These are phyloP conservation scores for Metacarcinus magister DNA, from an alignment of 2,888 invertebrate genomes.

Conservation along the genomic window DNA sequence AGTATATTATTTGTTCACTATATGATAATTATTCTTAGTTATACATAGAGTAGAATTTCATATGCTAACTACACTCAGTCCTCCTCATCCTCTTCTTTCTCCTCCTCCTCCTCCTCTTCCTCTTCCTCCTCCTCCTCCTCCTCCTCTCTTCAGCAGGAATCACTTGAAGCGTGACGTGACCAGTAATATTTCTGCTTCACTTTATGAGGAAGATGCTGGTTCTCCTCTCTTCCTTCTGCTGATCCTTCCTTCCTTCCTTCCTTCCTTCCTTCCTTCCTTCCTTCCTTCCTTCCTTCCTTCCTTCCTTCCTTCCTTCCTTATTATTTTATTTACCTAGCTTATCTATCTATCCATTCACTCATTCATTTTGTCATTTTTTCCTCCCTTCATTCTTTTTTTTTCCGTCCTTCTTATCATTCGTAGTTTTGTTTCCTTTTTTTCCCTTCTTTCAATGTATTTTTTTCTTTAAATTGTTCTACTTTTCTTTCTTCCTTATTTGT, in stretches of 20 bases:
- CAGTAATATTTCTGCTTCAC: slow-evolving; percentile 1
- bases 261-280: background rate
- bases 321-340: background rate
- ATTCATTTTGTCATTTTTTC: background rate
- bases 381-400: background rate
- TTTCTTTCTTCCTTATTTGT: background rate
- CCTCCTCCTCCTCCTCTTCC: slow-evolving; percentile 26
- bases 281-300: background rate
- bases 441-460: background rate
- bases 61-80: background rate
- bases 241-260: background rate
- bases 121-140: background rate
- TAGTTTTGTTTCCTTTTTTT: background rate
- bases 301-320: background rate
- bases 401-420: background rate
- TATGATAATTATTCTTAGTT: no score
- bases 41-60: background rate
- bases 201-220: background rate
- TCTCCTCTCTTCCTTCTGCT: background rate
- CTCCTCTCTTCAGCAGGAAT: background rate
- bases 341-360: background rate
- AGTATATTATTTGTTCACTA: no score
- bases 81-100: background rate
- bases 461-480: background rate
- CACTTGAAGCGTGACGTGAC: background rate